Evolutionary conservation across 2,888 invertebrate genomes (phyloP).

Genomic region (Limnephilus lunatus): DNA sequence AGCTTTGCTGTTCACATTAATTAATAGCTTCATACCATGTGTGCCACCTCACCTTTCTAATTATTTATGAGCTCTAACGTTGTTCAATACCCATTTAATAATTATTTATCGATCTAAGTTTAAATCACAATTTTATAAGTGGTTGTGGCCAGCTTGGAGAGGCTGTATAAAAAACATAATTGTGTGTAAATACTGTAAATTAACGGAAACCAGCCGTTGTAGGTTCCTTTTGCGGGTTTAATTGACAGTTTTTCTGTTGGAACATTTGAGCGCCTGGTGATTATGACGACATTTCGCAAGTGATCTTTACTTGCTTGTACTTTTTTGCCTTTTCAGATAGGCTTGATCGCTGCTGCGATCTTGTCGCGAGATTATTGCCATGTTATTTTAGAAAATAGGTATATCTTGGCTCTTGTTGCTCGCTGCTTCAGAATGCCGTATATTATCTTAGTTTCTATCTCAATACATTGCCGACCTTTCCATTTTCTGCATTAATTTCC

Average conservation of each 20-base stretch:
- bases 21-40: not conserved
- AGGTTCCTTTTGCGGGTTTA: conserved; percentile 4
- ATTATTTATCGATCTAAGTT: conserved; percentile 26
- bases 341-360: not conserved
- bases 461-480: conserved; percentile 15
- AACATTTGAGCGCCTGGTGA: not conserved
- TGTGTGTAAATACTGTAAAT: not conserved
- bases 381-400: conserved; percentile 1
- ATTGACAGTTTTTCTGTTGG: conserved; percentile 2
- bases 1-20: not conserved
- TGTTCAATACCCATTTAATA: not conserved
- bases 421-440: not conserved
- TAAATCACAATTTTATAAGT: not conserved
- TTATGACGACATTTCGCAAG: conserved; percentile 25
- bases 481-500: not conserved
- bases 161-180: not conserved
- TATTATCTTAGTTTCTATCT: conserved; percentile 11
- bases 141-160: not conserved
- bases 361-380: conserved; percentile 4
- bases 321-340: conserved; percentile 10
- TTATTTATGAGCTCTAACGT: conserved; percentile 6
- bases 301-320: conserved; percentile 20
- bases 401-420: not conserved
- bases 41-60: conserved; percentile 5
- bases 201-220: not conserved